phyloP scores from a whole-genome alignment of 1,140 invertebrate species.

The Brachionus calyciflorus region DNA sequence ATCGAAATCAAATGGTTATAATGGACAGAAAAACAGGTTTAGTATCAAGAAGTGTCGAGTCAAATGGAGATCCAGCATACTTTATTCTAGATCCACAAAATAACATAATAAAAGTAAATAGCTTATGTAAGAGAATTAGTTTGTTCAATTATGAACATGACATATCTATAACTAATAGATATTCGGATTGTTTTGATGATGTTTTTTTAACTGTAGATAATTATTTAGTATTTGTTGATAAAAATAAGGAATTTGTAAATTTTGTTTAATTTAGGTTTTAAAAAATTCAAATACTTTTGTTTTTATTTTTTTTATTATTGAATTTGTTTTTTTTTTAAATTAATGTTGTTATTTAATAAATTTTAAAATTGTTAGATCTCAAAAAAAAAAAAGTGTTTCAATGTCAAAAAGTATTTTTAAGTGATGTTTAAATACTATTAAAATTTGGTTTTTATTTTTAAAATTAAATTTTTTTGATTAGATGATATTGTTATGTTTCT shows the following conservation, averaged over 20 bases:
- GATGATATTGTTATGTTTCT: no score
- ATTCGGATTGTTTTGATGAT: conserved; percentile 19
- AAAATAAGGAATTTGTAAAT: conserved; percentile 19
- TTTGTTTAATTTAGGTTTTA: background rate
- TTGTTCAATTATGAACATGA: conserved; percentile 9
- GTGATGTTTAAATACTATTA: no score
- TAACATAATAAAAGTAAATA: conserved; percentile 10
- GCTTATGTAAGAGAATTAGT: background rate
- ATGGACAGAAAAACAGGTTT: background rate
- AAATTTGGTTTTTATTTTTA: no score
- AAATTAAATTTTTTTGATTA: no score
- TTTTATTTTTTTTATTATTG: no score
- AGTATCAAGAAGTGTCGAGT: background rate
- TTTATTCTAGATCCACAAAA: background rate
- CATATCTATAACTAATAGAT: background rate
- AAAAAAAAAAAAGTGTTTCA: no score
- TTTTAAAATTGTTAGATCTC: no score
- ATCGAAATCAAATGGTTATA: background rate
- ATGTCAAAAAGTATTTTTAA: no score
- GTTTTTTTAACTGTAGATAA: background rate
- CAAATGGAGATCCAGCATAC: background rate
- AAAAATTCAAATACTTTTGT: no score
- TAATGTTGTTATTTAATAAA: no score
- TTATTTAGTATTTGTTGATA: conserved; percentile 21
- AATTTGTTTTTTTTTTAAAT: no score